Base-by-base conservation (phyloP, 2,113 vertebrate genomes). In the Corvus hawaiiensis region DNA sequence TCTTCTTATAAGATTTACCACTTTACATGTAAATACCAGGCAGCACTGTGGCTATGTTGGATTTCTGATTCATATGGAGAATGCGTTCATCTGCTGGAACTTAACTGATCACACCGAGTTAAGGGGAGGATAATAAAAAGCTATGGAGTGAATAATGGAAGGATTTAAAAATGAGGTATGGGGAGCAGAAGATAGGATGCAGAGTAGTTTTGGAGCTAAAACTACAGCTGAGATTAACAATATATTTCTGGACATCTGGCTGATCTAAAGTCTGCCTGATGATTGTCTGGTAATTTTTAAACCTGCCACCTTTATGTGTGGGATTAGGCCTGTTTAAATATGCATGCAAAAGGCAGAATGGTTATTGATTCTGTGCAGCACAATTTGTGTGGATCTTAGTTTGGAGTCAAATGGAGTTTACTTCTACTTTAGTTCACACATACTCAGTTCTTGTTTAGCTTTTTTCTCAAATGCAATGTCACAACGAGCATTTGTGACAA, bases 11-110 rank as follows among this genome's bases (percentile, higher is more conserved):
- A 97, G 95, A 96, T 97, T 97, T 92, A 90, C 87, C 86, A 84
- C 69, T 94, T 94, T 96, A 63, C 93, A 95, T 94, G 93, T 95
- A 97, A 97, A 97, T 95, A 96, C 58, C 61, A 95, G 85, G 49
- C 77, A 92, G 86, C 8, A 35, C 68, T 72, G 89, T 92, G 89
- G 71, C 74, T 75, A 8, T 67, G 75, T 4, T 95, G 84, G 82
- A 92, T 96, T 93, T 92, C 80, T 74, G 87, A 66, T 97, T 97
- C 81, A 51, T 55, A 64, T 33, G 67, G 83, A 87, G 80, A 94
- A 95, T 75, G 83, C 67, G 80, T 87, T 96, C 83, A 92, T 92
- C 91, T 94, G 44, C 76, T 94, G 91, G 88, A 96, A 94, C 89
- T 94, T 96, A 94, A 94, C 94, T 90, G 94, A 94, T 96, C 86